Base-by-base conservation (phyloP, 2,797 vertebrate genomes). In the Gymnodraco acuticeps region DNA sequence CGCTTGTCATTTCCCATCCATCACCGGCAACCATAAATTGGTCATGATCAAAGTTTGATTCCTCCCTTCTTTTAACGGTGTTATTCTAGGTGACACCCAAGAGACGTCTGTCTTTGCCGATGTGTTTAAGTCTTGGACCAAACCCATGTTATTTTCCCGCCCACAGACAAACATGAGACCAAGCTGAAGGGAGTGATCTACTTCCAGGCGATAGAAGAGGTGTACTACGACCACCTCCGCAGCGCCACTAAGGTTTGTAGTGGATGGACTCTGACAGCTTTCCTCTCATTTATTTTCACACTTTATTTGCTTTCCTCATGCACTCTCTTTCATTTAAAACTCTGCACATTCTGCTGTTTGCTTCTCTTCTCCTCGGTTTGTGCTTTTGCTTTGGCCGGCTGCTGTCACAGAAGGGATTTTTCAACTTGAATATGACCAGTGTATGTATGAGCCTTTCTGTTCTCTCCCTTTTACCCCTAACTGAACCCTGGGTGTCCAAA, bases 131-230 rank as follows among this genome's bases (percentile, higher is more conserved):
- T 63, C 45, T 72, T 42, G 80, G 70, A 87, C 70, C 64, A 9
- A 67, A 64, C 54, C 16, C 31, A 8, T 5, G 0, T 64, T 56
- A 0, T 58, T 64, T 67, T 54, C n/a, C 42, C 42, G 42, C 60
- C 65, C 48, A 3, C 93, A 96, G 97, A 98, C 86, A 99, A 98
- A 84, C 97, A 99, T 0, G 97, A 98, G 95, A 97, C 95, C 2
- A 98, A 97, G 92, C 93, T 99, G 92, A 99, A 99, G 89, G 98
- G 98, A 0, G 97, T 99, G 77, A 97, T 99, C 93, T 98, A 99
- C 89, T 99, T 99, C 92, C 98, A 99, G 94, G 98, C 98, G 10
- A 99, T 99, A 0, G 97, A 99, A 67, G 98, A 99, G 73, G 98
- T 99, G 14, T 99, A 99, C 71, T 99, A 99, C 0, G 97, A 99